Evolutionary conservation across 2,888 invertebrate species (phyloP).

Genomic region (Drosophila borealis): DNA sequence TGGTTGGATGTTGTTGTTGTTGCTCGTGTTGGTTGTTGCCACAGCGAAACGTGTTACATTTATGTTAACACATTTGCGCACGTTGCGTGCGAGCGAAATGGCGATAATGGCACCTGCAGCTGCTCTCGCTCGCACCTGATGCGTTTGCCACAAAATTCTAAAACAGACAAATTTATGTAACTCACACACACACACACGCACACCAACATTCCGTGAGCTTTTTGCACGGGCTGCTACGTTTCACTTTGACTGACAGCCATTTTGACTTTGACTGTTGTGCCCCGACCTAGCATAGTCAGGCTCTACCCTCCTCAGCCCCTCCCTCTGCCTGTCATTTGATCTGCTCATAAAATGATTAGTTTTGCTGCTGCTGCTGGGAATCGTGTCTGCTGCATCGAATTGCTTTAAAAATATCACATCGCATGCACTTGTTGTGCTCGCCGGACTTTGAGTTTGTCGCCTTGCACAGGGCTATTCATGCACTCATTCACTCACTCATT

Average conservation of each 20-base stretch:
- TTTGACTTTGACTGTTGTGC: constrained; percentile 59
- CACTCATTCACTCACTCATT: constrained; percentile 22
- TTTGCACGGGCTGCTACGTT: constrained; percentile 54
- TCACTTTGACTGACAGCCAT: constrained; percentile 75
- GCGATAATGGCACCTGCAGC: constrained; percentile 41
- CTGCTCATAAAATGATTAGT: constrained; percentile 73
- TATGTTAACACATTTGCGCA: constrained; percentile 77
- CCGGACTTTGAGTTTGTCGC: constrained; percentile 2
- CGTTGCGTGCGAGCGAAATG: constrained; percentile 55
- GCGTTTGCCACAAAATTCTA: constrained; percentile 64
- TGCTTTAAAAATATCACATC: constrained; percentile 61
- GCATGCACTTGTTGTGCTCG: constrained; percentile 48
- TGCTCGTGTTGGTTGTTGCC: constrained; percentile 54
- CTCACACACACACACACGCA: constrained; percentile 9
- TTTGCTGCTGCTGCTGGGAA: constrained; percentile 30
- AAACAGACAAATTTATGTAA: constrained; percentile 61
- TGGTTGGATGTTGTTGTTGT: constrained; percentile 30
- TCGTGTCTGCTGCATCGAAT: constrained; percentile 62
- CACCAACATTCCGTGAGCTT: constrained; percentile 10
- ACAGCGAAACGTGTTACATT: constrained; percentile 77
- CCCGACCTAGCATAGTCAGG: not conserved
- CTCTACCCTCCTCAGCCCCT: not conserved
- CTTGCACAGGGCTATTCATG: constrained; percentile 16
- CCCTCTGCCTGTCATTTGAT: constrained; percentile 64
- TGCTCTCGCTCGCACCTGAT: constrained; percentile 17